A percentile compares a stretch with the other conserved stretches of the same genome.
Conservation (phyloP, 2,888 invertebrate genomes). For the Drosophila monieri region DNA sequence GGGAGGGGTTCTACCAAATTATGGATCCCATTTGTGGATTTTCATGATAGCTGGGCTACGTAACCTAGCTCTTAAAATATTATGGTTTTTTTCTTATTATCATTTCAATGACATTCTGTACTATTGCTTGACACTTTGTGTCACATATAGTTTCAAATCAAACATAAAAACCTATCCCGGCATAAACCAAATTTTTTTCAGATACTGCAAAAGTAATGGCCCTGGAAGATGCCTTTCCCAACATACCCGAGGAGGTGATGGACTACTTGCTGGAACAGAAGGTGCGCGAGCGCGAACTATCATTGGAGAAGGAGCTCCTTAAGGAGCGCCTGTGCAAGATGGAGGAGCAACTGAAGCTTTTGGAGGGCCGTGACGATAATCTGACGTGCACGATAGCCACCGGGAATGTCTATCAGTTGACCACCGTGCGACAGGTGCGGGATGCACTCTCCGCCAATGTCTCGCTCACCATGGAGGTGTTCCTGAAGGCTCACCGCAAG, state of each 20-base stretch:
- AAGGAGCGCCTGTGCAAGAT: constrained; percentile 46
- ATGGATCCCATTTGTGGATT: neutral
- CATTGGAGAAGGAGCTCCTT: constrained; percentile 47
- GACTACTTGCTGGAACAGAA: constrained; percentile 56
- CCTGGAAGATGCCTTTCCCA: constrained; percentile 21
- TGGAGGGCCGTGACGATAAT: constrained; percentile 53
- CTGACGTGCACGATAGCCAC: constrained; percentile 51
- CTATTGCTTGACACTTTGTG: constrained; percentile 1
- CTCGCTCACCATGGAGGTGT: constrained; percentile 33
- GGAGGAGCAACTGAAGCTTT: constrained; percentile 44
- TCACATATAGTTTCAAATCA: neutral
- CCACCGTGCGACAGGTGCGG: constrained; percentile 54
- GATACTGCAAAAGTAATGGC: constrained; percentile 15
- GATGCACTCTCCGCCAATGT: constrained; percentile 30
- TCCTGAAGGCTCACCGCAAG: constrained; percentile 52
- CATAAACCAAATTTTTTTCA: no score
- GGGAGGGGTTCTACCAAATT: constrained; percentile 15
- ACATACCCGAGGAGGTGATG: constrained; percentile 55
- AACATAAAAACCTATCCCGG: no score
- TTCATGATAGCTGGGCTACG: neutral
- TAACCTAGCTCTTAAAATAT: neutral
- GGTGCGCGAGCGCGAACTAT: constrained; percentile 52
- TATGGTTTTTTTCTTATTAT: neutral
- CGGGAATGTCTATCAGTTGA: constrained; percentile 56
- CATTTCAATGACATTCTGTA: neutral